Base-by-base conservation (phyloP, 2,888 invertebrate species). In the Balanococcus diminutus region DNA sequence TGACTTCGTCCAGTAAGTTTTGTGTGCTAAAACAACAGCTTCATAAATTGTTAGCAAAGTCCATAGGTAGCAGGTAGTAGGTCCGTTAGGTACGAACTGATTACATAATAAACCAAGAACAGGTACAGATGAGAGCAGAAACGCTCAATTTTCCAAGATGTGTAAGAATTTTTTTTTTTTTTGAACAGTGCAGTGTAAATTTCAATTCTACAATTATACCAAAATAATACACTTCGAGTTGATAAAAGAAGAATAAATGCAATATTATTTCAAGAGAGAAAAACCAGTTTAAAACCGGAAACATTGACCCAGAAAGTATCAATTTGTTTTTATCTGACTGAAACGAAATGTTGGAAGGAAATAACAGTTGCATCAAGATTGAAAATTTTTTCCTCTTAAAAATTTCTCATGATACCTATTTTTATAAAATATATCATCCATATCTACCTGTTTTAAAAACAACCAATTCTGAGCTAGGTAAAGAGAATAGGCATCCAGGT, bases 211-310 rank as follows among this genome's bases (percentile, higher is more conserved):
- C 72, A 72, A 72, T 16, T 72, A 31, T 72, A 31, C 31, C 1
- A 31, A 72, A 72, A 31, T 31, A 31, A 31, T 31, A 16, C 2
- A 72, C n/a, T n/a, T n/a, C n/a, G n/a, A 31, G 31, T 31, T 72
- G 31, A 72, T 31, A 72, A 31, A 67, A 31, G 11, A 67, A 67
- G 28, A 72, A 72, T 72, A 31, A 28, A 72, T 72, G 28, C 16
- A 16, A 28, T 72, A 72, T 72, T 28, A 31, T 72, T 72, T 72
- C 16, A 14, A 31, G 72, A n/a, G 72, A 72, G 16, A 9, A 72
- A 72, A 72, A 72, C 72, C 72, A 72, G 72, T 72, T 72, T 72
- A 72, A 31, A 72, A 72, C 72, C 72, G 72, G 72, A 72, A 72
- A 72, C 72, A 72, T 72, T 72, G 72, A 72, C 72, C 72, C n/a